Evolutionary conservation across 2,888 invertebrate genomes (phyloP), one percentile per base, ranked within the genome.

Genomic region (Drosophila hamatofila): DNA sequence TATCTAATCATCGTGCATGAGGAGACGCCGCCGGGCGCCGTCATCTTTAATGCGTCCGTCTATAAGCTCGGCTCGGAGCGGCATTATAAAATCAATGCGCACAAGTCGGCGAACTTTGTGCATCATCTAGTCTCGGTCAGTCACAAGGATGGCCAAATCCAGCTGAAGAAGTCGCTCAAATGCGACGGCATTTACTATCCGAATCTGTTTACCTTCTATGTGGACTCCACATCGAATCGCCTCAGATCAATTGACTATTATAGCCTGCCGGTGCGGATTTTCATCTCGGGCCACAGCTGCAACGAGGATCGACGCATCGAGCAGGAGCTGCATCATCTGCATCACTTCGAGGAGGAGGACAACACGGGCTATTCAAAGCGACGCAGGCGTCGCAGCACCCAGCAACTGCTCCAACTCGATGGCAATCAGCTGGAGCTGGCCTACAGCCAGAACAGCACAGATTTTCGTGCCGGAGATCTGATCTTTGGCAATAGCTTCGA

Each of bases 161-260:
- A 95, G n/a, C 93, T 97, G 41, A 94, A 95, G 77, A 95, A 96
- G 87, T 94, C 94, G 61, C 93, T 97, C 16, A 94, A 95, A 90
- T 97, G 97, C 92, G 96, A 97, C 88, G 97, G 97, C 72, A 94
- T 96, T 37, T 95, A 96, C 79, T 97, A 97, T 91, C 97, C 97
- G 0, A 96, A 96, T 88, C 94, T 97, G 63, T 97, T 97, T 92
- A 97, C 97, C 6, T 95, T 97, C 90, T 96, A 97, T 92, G 96
- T 97, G 71, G 97, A 97, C 91, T 97, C 97, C 39, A 96, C 96
- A 57, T 96, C 97, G 73, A 96, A 96, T 84, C 94, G 96, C 61
- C 94, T 96, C 73, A 94, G 96, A 54, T 96, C 96, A 80, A 96
- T 97, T 73, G 96, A 97, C 91, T 97, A 97, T 91, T 97, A 96